These are phyloP conservation scores for Sylvilagus floridanus DNA, from an alignment of 2,797 vertebrate species.

Conservation along the genomic window DNA sequence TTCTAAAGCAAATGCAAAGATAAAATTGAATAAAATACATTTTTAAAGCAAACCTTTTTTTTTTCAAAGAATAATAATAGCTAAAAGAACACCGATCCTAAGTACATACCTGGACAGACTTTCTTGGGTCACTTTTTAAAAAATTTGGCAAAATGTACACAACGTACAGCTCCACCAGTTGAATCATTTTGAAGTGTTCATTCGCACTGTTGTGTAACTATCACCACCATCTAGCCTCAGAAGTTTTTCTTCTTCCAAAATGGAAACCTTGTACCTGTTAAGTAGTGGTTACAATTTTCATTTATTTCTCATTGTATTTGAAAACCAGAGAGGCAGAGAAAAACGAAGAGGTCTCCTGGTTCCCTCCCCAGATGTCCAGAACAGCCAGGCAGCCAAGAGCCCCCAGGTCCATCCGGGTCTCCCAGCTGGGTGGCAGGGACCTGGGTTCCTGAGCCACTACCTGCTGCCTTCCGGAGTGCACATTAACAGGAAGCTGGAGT, in stretches of 20 bases:
- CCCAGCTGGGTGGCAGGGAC: too few relatives aligned
- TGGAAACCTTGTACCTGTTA: background rate
- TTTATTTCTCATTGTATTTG: too few relatives aligned
- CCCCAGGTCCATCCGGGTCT: too few relatives aligned
- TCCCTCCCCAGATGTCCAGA: too few relatives aligned
- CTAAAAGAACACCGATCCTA: background rate
- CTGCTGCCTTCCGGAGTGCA: too few relatives aligned
- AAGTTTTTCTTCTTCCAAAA: background rate
- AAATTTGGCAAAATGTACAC: background rate
- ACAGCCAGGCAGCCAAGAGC: too few relatives aligned
- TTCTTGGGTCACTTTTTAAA: background rate
- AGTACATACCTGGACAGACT: background rate
- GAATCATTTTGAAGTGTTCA: background rate
- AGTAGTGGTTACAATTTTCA: too few relatives aligned
- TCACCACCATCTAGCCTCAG: background rate
- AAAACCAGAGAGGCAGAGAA: too few relatives aligned
- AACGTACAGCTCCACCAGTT: background rate
- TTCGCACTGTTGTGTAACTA: background rate
- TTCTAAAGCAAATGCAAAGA: background rate
- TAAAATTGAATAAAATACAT: background rate
- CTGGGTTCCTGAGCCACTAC: too few relatives aligned
- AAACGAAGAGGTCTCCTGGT: too few relatives aligned
- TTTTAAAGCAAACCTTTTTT: background rate
- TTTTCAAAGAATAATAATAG: background rate
- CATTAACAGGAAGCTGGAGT: too few relatives aligned